Percentiles rank a stretch among this genome's conserved stretches.
phyloP scores from a whole-genome alignment of 2,888 invertebrate genomes.

The Exocentrus adspersus region DNA sequence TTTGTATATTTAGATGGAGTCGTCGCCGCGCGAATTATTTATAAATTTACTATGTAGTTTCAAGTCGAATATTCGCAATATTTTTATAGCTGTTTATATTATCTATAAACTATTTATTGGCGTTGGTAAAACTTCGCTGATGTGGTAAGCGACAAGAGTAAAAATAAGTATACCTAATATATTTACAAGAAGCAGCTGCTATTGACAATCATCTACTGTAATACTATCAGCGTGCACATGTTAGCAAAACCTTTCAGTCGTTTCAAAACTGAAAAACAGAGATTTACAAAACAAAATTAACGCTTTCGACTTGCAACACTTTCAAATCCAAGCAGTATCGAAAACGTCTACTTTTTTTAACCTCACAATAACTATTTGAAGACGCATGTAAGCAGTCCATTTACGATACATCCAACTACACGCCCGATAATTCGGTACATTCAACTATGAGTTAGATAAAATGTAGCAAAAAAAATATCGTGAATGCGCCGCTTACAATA shows the following conservation, averaged over 20 bases:
- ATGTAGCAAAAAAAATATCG: neutral
- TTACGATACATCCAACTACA: neutral
- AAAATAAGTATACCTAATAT: conserved; percentile 1
- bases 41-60: no score
- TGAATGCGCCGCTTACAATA: neutral
- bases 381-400: neutral
- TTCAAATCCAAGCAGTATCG: no score
- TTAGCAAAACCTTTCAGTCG: conserved; percentile 9
- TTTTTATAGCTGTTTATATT: neutral
- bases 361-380: conserved; percentile 20
- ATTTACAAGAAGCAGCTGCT: conserved; percentile 14
- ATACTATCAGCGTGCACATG: neutral
- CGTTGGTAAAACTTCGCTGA: conserved; percentile 2
- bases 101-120: conserved; percentile 7
- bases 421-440: no score
- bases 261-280: no score
- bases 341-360: conserved; percentile 19
- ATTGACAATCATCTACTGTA: conserved; percentile 12
- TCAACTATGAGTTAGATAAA: no score
- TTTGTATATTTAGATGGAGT: conserved; percentile 9
- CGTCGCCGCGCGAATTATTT: conserved; percentile 8
- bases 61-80: no score
- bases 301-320: no score
- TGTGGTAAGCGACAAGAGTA: neutral
- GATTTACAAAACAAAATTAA: no score